These are phyloP conservation scores for Euschistus heros DNA, from an alignment of 1,140 invertebrate genomes.

Conservation along the genomic window DNA sequence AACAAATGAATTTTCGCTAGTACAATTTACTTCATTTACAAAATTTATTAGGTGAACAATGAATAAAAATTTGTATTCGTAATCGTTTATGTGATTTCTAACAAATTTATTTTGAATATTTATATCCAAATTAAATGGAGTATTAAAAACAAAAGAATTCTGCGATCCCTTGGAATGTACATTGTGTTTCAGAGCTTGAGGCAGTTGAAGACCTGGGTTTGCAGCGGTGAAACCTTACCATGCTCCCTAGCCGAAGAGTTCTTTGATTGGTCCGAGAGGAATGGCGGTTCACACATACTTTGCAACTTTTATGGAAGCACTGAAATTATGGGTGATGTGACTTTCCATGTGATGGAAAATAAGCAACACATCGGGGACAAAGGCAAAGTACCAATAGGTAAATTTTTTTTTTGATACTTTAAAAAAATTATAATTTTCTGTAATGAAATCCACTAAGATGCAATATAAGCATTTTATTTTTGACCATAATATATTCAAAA, in stretches of 20 bases:
- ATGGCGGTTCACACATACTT: conserved; percentile 41
- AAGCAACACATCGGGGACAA: conserved; percentile 45
- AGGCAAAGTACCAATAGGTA: conserved; percentile 70
- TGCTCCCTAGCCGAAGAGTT: conserved; percentile 56
- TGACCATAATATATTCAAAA: no score
- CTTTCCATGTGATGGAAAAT: conserved; percentile 45
- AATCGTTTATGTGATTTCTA: no score
- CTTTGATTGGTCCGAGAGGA: conserved; percentile 51
- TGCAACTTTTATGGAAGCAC: conserved; percentile 86
- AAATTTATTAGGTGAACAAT: no score
- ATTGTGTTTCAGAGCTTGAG: conserved; percentile 10
- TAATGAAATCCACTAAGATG: not conserved
- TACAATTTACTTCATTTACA: no score
- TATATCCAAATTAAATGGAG: no score
- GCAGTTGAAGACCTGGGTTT: conserved; percentile 60
- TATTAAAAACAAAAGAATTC: no score
- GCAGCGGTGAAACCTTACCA: conserved; percentile 66
- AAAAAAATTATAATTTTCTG: conserved; percentile 5
- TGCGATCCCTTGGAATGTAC: no score
- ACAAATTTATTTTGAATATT: no score
- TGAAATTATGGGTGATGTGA: conserved; percentile 75
- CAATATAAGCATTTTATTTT: not conserved
- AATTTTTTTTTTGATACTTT: conserved; percentile 28
- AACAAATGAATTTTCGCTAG: no score
- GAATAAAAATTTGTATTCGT: no score